Percentiles rank a stretch among this genome's conserved stretches.
Evolutionary conservation across 2,113 vertebrate species (phyloP).

Genomic region (Anthoscopus minutus): DNA sequence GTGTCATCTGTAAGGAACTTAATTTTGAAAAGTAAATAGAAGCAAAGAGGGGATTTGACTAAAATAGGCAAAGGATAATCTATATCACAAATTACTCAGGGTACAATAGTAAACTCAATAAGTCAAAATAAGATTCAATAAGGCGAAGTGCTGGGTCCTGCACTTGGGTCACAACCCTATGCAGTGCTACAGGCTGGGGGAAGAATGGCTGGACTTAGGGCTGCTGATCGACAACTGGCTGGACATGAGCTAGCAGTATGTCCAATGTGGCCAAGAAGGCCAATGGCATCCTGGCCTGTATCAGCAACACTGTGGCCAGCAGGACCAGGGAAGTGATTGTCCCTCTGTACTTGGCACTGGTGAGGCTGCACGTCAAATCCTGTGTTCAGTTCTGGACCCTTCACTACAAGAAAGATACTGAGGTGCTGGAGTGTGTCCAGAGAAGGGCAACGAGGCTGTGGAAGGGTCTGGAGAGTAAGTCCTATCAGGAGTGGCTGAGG

Average conservation of each 20-base stretch:
- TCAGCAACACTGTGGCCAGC: neutral
- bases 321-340: neutral
- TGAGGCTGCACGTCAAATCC: neutral
- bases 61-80: neutral
- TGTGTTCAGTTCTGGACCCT: neutral
- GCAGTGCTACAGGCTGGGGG: neutral
- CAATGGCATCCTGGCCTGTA: neutral
- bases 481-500: neutral
- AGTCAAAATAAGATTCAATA: neutral
- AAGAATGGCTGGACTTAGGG: neutral
- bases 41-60: neutral
- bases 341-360: neutral
- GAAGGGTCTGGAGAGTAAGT: neutral
- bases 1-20: neutral
- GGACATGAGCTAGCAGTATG: neutral
- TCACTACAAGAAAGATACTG: neutral
- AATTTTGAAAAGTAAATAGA: neutral
- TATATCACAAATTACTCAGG: neutral
- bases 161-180: neutral
- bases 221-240: neutral
- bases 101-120: neutral
- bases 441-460: neutral
- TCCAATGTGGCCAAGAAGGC: neutral
- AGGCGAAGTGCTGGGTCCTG: neutral
- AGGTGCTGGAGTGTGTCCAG: neutral